A percentile compares a stretch with the other conserved stretches of the same genome.
phyloP scores from a whole-genome alignment of 1,140 invertebrate species.

The Asbolus verrucosus region DNA sequence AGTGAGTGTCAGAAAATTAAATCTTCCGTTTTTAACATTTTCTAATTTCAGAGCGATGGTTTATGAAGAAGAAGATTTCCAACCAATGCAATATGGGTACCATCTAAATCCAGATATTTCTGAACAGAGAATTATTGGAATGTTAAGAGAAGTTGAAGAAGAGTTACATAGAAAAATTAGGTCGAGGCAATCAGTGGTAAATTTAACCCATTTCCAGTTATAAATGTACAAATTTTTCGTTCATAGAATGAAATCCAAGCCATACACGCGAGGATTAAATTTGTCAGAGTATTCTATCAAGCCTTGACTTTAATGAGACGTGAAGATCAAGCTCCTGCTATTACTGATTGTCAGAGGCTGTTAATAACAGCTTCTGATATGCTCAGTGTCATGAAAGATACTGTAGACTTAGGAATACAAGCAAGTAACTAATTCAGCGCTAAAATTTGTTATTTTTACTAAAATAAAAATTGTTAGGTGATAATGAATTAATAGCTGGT shows the following conservation, averaged over 20 bases:
- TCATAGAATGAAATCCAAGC: constrained; percentile 74
- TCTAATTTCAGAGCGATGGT: constrained; percentile 76
- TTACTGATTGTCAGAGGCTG: constrained; percentile 75
- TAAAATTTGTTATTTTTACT: not conserved
- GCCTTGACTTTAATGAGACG: constrained; percentile 76
- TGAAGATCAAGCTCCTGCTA: constrained; percentile 69
- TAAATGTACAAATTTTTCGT: too few species aligned
- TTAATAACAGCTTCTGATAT: constrained; percentile 79
- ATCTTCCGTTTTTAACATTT: constrained; percentile 39
- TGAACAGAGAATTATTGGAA: constrained; percentile 82
- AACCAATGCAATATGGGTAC: constrained; percentile 93
- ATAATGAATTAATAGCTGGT: constrained; percentile 72
- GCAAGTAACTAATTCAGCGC: not conserved
- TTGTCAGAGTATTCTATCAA: constrained; percentile 87
- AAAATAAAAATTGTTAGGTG: constrained; percentile 52
- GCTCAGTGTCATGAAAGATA: constrained; percentile 83
- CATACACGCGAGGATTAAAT: constrained; percentile 84
- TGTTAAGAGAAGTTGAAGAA: constrained; percentile 93
- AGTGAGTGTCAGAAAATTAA: constrained; percentile 67
- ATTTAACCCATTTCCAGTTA: too few species aligned
- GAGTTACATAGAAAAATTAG: constrained; percentile 83
- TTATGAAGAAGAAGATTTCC: constrained; percentile 96
- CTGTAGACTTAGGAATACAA: constrained; percentile 75
- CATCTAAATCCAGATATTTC: constrained; percentile 83
- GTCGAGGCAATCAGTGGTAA: constrained; percentile 65